Evolutionary conservation across 2,797 vertebrate species (phyloP).

Genomic region (Arnoldichthys spilopterus): DNA sequence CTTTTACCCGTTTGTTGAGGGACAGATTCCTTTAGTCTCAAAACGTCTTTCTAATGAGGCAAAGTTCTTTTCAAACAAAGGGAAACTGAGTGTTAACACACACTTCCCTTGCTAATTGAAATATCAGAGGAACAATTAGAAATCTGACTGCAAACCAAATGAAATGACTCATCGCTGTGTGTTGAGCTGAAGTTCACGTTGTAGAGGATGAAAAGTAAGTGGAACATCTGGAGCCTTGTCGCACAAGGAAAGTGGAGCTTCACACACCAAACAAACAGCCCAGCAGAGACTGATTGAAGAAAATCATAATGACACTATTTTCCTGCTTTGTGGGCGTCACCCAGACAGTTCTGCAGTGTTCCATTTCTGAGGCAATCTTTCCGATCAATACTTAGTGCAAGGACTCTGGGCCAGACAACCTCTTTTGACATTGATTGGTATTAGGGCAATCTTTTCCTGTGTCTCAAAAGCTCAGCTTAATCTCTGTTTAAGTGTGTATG

Average conservation of each 20-base stretch:
- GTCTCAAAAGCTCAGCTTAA: neutral
- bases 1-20: too few species aligned
- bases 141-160: neutral
- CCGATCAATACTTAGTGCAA: conserved; percentile 47
- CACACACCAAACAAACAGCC: neutral
- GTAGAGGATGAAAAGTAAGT: neutral
- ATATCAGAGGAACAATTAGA: neutral
- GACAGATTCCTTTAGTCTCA: neutral
- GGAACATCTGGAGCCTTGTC: neutral
- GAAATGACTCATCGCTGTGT: neutral
- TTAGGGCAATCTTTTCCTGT: neutral
- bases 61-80: neutral
- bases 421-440: neutral
- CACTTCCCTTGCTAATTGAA: neutral
- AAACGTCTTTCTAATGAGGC: neutral
- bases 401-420: neutral
- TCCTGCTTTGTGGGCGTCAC: conserved; percentile 11
- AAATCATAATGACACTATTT: conserved; percentile 23
- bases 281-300: neutral
- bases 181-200: neutral
- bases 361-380: conserved; percentile 53
- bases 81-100: neutral
- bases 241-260: neutral
- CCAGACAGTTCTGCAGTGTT: conserved; percentile 25
- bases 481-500: neutral